Conservation (phyloP, 92 coral and sea anemone genomes). For the Porites evermanni region DNA sequence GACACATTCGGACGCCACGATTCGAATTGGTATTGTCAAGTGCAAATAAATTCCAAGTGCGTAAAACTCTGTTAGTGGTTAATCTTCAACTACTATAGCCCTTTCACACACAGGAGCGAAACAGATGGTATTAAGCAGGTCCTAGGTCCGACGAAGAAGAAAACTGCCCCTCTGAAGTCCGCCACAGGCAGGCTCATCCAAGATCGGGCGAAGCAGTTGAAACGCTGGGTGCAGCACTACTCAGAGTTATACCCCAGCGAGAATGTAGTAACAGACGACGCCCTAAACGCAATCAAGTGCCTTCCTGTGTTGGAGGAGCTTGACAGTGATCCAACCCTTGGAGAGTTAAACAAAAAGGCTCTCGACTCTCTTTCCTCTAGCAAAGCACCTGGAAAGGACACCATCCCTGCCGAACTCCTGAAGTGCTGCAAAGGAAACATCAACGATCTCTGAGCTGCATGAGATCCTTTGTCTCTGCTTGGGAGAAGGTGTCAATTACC, state of each 20-base stretch:
- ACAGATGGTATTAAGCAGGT: background rate
- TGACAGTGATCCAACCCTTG: background rate
- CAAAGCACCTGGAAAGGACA: background rate
- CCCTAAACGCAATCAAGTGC: too few relatives aligned
- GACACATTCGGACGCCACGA: too few relatives aligned
- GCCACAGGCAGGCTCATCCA: background rate
- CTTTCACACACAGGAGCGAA: too few relatives aligned
- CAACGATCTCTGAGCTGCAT: too few relatives aligned
- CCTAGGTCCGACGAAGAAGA: background rate
- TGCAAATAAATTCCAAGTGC: too few relatives aligned
- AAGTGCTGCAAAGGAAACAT: background rate
- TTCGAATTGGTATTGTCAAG: too few relatives aligned
- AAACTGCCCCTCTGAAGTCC: too few relatives aligned
- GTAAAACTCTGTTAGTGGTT: too few relatives aligned
- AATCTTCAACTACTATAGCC: too few relatives aligned
- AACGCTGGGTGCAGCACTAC: too few relatives aligned
- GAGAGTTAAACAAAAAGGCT: background rate
- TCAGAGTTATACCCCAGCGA: background rate
- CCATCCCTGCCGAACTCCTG: background rate
- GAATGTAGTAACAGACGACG: too few relatives aligned
- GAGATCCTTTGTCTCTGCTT: background rate
- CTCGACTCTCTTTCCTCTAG: background rate
- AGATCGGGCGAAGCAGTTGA: background rate
- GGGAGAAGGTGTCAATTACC: slow-evolving; percentile 9
- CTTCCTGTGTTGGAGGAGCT: too few relatives aligned